A percentile compares a stretch with the other conserved stretches of the same genome.
phyloP scores from a whole-genome alignment of 1,140 invertebrate species.

The Anadara kagoshimensis region DNA sequence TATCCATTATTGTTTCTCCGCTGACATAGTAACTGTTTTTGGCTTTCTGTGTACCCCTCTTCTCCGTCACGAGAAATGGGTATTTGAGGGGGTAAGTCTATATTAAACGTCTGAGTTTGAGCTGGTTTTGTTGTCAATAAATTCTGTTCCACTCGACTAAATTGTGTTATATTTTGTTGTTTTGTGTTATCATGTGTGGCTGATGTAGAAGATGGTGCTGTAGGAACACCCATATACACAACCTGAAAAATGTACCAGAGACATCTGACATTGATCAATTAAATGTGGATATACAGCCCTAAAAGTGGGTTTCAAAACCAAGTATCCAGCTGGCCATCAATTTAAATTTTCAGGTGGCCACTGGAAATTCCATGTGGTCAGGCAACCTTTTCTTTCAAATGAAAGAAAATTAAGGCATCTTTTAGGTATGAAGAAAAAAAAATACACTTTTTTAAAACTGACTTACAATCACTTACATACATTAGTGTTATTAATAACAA shows the following conservation, averaged over 20 bases:
- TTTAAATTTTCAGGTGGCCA: too few relatives aligned
- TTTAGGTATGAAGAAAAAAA: too few relatives aligned
- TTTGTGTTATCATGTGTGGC: constrained; percentile 50
- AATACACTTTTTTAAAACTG: too few relatives aligned
- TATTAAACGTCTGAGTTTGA: constrained; percentile 77
- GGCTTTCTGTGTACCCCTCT: constrained; percentile 79
- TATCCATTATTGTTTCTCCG: constrained; percentile 80
- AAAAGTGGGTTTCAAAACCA: too few relatives aligned
- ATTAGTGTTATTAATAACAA: too few relatives aligned
- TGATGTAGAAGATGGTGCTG: constrained; percentile 42
- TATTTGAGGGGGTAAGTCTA: constrained; percentile 81
- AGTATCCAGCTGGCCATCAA: too few relatives aligned
- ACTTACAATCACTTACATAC: too few relatives aligned
- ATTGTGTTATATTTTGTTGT: constrained; percentile 66
- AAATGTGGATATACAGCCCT: too few relatives aligned
- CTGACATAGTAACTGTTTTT: constrained; percentile 79
- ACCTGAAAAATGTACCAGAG: constrained; percentile 29
- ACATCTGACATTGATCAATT: too few relatives aligned
- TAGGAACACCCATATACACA: constrained; percentile 42
- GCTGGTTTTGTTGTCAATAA: constrained; percentile 77
- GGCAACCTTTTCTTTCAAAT: too few relatives aligned
- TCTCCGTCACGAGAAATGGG: constrained; percentile 81
- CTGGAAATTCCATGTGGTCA: too few relatives aligned
- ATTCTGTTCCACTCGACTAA: constrained; percentile 74
- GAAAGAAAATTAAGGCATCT: too few relatives aligned